Percentiles rank a stretch among this genome's conserved stretches.
These are phyloP conservation scores for Druceiella hillmani DNA, from an alignment of 2,888 invertebrate genomes.

Conservation along the genomic window DNA sequence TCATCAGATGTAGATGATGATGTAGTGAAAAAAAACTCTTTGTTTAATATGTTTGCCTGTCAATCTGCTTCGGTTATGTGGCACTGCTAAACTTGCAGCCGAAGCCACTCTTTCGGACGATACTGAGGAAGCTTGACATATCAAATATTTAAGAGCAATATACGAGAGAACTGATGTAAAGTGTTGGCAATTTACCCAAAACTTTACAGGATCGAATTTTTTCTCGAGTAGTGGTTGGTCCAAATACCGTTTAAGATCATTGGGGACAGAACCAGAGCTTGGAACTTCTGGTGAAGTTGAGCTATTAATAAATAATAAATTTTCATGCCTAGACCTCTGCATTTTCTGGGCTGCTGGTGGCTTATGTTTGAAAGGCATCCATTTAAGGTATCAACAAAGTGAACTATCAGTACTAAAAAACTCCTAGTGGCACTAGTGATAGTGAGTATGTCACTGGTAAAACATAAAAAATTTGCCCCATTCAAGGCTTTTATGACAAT, in stretches of 20 bases:
- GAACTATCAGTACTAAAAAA: too few relatives aligned
- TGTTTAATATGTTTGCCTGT: slow-evolving; percentile 26
- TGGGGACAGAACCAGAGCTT: slow-evolving; percentile 18
- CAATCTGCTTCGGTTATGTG: slow-evolving; percentile 26
- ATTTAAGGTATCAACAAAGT: too few relatives aligned
- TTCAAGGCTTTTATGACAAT: too few relatives aligned
- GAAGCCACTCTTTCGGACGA: slow-evolving; percentile 23
- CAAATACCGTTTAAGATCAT: slow-evolving; percentile 26
- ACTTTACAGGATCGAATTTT: slow-evolving; percentile 21
- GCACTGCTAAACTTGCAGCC: slow-evolving; percentile 23
- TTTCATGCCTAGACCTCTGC: too few relatives aligned
- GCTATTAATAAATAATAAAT: too few relatives aligned
- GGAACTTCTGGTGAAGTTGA: too few relatives aligned
- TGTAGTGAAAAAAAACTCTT: slow-evolving; percentile 22
- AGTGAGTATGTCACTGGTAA: too few relatives aligned
- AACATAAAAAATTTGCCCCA: too few relatives aligned
- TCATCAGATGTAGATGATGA: slow-evolving; percentile 25
- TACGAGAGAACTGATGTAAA: slow-evolving; percentile 27
- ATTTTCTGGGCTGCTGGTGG: too few relatives aligned
- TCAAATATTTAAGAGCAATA: slow-evolving; percentile 26
- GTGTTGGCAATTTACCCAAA: slow-evolving; percentile 20
- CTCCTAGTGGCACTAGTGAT: too few relatives aligned
- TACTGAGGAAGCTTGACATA: slow-evolving; percentile 21
- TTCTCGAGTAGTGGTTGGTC: slow-evolving; percentile 21
- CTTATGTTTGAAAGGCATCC: too few relatives aligned